These are phyloP conservation scores for Bombus waltoni DNA, from an alignment of 1,140 invertebrate species.

Conservation along the genomic window DNA sequence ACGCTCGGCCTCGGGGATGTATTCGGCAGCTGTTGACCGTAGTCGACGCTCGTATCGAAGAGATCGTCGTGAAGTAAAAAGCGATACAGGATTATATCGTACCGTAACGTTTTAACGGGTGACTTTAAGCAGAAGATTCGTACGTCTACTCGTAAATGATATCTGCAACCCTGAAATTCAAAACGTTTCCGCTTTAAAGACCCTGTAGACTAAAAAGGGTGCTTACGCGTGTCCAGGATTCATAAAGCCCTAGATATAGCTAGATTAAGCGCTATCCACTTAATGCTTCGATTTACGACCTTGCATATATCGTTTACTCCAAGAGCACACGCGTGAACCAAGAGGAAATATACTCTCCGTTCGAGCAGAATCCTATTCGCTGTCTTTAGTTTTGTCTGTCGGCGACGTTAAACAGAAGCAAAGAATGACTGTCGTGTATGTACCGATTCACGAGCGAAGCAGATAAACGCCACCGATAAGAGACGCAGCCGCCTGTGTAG, in stretches of 20 bases:
- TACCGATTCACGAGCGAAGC: constrained; percentile 7
- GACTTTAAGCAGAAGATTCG: background rate
- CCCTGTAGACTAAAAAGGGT: background rate
- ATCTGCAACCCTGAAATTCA: background rate
- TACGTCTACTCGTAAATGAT: background rate
- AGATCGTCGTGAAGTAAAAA: too few relatives aligned
- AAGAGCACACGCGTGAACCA: too few relatives aligned
- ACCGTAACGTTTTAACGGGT: too few relatives aligned
- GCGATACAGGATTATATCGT: too few relatives aligned
- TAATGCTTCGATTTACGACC: background rate
- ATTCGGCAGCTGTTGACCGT: too few relatives aligned
- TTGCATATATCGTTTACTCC: background rate
- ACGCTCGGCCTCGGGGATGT: too few relatives aligned
- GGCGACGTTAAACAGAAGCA: constrained; percentile 11
- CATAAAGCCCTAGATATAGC: background rate
- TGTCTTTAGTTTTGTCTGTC: background rate
- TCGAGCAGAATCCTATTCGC: background rate
- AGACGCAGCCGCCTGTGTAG: background rate
- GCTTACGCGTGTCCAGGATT: background rate
- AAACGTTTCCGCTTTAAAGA: background rate
- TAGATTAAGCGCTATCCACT: background rate
- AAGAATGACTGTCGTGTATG: constrained; percentile 30
- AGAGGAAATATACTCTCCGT: too few relatives aligned
- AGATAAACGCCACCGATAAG: constrained; percentile 56
- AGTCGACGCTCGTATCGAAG: too few relatives aligned